Evolutionary conservation across 2,797 vertebrate genomes (phyloP), one percentile per base, ranked within the genome.

Genomic region (Paedocypris micromegethes): DNA sequence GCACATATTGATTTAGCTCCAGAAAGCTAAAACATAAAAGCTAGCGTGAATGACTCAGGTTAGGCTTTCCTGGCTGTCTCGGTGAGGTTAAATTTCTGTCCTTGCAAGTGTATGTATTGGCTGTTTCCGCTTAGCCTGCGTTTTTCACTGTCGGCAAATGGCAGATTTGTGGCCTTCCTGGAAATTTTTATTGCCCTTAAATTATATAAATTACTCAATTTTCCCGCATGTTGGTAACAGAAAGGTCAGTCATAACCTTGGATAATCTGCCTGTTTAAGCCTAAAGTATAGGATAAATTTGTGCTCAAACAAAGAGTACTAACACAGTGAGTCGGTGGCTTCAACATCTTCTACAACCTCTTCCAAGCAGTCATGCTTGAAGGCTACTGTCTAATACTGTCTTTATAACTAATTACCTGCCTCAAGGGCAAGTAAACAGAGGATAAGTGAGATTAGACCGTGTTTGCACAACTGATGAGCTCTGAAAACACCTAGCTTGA

Each of bases 141-240:
- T 68, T 67, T 81, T 80, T 79, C 72, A 75, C 75, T 82, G 77
- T 80, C 69, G 72, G 68, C 57, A 56, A 66, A 76, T 78, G 75
- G 72, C 53, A 69, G 70, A 72, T 75, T 62, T 55, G 69, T 41
- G 50, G 45, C 47, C 42, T 68, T 56, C 75, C 64, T 75, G 42
- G 75, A 75, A 47, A 41, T 3, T 55, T 23, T 23, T 23, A 23
- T 23, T 23, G 23, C 23, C 23, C 23, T 23, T 23, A 23, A 68
- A 66, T 58, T 68, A 51, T 64, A 58, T 59, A 54, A 53, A 39
- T 55, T 39, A 69, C 47, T 52, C 45, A 64, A 76, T 60, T 52
- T 58, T 57, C 42, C 59, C 60, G 54, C 44, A 50, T 53, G 52
- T 45, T 9, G 40, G 49, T 7, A 54, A 46, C 58, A 54, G 58